Evolutionary conservation across 2,797 vertebrate genomes (phyloP), one percentile per base, ranked within the genome.

Genomic region (Carduelis carduelis): DNA sequence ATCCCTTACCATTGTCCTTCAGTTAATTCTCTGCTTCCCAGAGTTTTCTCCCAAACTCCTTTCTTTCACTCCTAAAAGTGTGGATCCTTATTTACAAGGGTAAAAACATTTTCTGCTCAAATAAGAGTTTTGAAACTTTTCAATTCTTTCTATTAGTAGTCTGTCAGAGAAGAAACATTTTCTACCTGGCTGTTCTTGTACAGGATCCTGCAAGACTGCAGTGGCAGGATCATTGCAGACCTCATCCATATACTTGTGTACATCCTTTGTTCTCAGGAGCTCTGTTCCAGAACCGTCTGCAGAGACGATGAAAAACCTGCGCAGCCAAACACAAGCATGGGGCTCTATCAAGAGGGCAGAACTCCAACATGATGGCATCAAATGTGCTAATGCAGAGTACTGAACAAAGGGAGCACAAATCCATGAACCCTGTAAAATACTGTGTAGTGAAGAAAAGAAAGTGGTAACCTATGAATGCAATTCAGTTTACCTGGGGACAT

Each of bases 251-350:
- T 98, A 97, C 55, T 98, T 81, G 41, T 98, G 98, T 11, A 98
- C 98, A 19, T 98, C 97, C 44, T 96, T 97, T 79, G 97, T 97
- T 69, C 97, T 97, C 75, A 99, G 98, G 35, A 99, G 97, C 94
- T 99, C 99, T 1, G 96, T 97, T 28, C 98, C 99, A 21, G 99
- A 99, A n/a, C 99, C 98, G 17, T 99, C 98, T 0, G 95, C 93
- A 7, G 98, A 97, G 83, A 99, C 60, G 39, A 99, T 41, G 96
- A 99, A 99, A 95, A 99, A 98, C 95, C 99, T 99, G 64, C 68
- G 66, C 5, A 57, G 60, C 28, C 91, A 92, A 30, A 6, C 79
- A 83, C 35, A 95, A 8, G 71, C 16, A 50, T 14, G 1, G 1
- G 52, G 20, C 11, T 72, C 6, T 18, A 49, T 18, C 10, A 63